Percentiles rank a stretch among this genome's conserved stretches.
Conservation (phyloP, 2,888 invertebrate species). For the Anagyrus pseudococci region DNA sequence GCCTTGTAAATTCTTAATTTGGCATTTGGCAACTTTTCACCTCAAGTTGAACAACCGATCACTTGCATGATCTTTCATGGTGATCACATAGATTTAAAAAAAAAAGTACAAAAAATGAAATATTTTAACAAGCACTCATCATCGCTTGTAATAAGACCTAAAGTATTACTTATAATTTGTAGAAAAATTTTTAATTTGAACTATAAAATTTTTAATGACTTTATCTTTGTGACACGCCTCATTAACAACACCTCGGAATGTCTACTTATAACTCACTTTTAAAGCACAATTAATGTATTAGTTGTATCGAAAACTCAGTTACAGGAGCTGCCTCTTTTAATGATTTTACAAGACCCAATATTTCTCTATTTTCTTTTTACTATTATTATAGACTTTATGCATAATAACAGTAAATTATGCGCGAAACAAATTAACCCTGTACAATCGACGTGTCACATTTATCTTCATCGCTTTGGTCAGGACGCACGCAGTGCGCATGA, state of each 20-base stretch:
- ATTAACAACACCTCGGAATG: slow-evolving; percentile 21
- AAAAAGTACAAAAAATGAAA: slow-evolving; percentile 10
- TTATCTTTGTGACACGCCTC: background rate
- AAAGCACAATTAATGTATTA: background rate
- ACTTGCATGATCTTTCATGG: background rate
- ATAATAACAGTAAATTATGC: slow-evolving; percentile 14
- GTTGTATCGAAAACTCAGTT: too few relatives aligned
- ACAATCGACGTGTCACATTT: slow-evolving; percentile 19
- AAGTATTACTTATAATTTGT: slow-evolving; percentile 15
- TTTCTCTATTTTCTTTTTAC: slow-evolving; percentile 1
- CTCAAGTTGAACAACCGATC: too few relatives aligned
- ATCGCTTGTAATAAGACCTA: background rate
- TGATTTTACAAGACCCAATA: slow-evolving; percentile 29
- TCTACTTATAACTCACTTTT: slow-evolving; percentile 1
- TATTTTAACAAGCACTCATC: slow-evolving; percentile 1
- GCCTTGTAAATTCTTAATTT: slow-evolving; percentile 25
- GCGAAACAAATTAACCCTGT: slow-evolving; percentile 15
- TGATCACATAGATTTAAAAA: background rate
- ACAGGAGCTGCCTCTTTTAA: too few relatives aligned
- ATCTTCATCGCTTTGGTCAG: slow-evolving; percentile 30
- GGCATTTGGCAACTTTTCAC: background rate
- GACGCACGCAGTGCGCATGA: slow-evolving; percentile 15
- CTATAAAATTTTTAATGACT: slow-evolving; percentile 5
- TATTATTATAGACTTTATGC: too few relatives aligned
- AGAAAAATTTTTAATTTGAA: slow-evolving; percentile 13